These are phyloP conservation scores for Lymantria monacha DNA, from an alignment of 2,888 invertebrate genomes.

Conservation along the genomic window DNA sequence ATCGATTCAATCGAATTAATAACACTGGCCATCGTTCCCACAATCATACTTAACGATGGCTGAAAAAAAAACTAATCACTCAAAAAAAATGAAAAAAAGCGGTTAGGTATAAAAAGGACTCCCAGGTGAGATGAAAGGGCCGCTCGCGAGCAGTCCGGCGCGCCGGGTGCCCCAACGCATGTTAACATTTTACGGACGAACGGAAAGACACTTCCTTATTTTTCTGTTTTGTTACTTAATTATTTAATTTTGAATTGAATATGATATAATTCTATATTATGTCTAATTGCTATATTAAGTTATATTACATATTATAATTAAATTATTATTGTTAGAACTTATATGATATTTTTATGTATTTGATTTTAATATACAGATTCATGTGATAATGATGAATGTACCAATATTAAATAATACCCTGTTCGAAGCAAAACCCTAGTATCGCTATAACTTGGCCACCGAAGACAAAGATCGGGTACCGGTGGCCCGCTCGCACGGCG, in stretches of 20 bases:
- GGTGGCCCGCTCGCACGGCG: no score
- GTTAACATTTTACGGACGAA: constrained; percentile 54
- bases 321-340: no score
- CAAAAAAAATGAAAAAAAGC: constrained; percentile 56
- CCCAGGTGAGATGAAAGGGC: constrained; percentile 72
- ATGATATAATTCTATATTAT: no score
- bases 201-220: constrained; percentile 65
- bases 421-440: no score
- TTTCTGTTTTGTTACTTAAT: constrained; percentile 22
- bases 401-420: no score
- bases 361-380: no score
- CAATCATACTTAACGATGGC: constrained; percentile 65
- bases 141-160: constrained; percentile 40
- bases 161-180: constrained; percentile 51
- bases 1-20: constrained; percentile 69
- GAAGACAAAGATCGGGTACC: no score
- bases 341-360: no score
- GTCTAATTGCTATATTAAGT: no score
- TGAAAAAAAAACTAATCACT: constrained; percentile 63
- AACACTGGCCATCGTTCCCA: constrained; percentile 68
- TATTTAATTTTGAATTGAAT: constrained; percentile 7
- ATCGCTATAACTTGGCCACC: no score
- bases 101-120: constrained; percentile 55
- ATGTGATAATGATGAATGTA: no score
- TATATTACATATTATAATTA: no score